These are phyloP conservation scores for Archaeoteleia sp. DNA, from an alignment of 2,888 invertebrate species.

Conservation along the genomic window DNA sequence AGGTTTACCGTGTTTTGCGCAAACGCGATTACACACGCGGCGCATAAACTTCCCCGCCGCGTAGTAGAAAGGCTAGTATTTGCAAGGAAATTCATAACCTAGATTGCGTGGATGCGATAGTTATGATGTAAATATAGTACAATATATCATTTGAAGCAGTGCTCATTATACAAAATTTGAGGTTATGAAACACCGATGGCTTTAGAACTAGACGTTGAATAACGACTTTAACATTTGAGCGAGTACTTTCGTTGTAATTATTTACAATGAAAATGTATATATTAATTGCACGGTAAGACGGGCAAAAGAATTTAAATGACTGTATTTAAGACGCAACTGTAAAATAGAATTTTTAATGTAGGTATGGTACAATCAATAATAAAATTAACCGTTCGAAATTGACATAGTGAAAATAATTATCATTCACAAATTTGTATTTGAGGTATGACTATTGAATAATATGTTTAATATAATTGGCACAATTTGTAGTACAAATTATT, in stretches of 20 bases:
- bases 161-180: constrained; percentile 16
- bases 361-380: too few species aligned
- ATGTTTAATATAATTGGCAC: too few species aligned
- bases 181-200: constrained; percentile 4
- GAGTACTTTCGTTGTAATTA: background rate
- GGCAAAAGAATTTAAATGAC: too few species aligned
- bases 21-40: constrained; percentile 19
- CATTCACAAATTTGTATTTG: too few species aligned
- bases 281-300: too few species aligned
- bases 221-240: background rate
- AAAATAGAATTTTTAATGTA: too few species aligned
- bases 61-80: constrained; percentile 43
- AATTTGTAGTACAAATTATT: too few species aligned
- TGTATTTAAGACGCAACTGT: too few species aligned
- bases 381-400: too few species aligned
- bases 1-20: constrained; percentile 19
- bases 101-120: constrained; percentile 34
- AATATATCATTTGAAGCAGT: constrained; percentile 10
- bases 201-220: background rate
- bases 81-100: constrained; percentile 40
- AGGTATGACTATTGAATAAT: too few species aligned
- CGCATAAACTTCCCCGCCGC: constrained; percentile 16
- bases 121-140: constrained; percentile 30
- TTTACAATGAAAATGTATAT: too few species aligned
- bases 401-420: too few species aligned